phyloP scores from a whole-genome alignment of 2,113 vertebrate genomes.

The Ictalurus furcatus region DNA sequence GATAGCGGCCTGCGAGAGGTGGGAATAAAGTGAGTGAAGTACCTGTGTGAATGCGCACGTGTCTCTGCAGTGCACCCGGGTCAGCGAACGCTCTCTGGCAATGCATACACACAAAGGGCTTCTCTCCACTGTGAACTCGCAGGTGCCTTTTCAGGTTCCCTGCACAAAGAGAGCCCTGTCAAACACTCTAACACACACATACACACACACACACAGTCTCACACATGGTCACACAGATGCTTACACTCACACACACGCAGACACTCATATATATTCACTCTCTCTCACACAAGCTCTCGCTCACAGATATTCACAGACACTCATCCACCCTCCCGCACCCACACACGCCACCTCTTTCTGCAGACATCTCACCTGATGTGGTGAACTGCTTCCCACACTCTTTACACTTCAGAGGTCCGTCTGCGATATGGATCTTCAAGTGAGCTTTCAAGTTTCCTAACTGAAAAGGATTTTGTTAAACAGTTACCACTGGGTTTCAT shows the following conservation, averaged over 20 bases:
- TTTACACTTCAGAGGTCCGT: slow-evolving; percentile 93
- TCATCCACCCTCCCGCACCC: not conserved
- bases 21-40: slow-evolving; percentile 8
- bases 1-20: not conserved
- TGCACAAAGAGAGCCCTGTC: slow-evolving; percentile 56
- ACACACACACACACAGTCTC: not conserved
- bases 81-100: slow-evolving; percentile 94
- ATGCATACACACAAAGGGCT: slow-evolving; percentile 89
- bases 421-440: slow-evolving; percentile 90
- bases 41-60: slow-evolving; percentile 97
- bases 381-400: slow-evolving; percentile 99
- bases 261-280: not conserved
- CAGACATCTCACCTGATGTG: slow-evolving; percentile 84
- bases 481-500: not conserved
- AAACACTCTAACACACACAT: not conserved
- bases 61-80: slow-evolving; percentile 90
- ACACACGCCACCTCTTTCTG: not conserved
- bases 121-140: slow-evolving; percentile 96
- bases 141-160: slow-evolving; percentile 96
- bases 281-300: not conserved
- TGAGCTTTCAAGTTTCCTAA: slow-evolving; percentile 94
- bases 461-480: slow-evolving; percentile 61
- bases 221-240: no score
- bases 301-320: not conserved
- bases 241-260: not conserved